Base-by-base conservation (phyloP, 1,140 invertebrate genomes). In the Drosophila grimshawi region DNA sequence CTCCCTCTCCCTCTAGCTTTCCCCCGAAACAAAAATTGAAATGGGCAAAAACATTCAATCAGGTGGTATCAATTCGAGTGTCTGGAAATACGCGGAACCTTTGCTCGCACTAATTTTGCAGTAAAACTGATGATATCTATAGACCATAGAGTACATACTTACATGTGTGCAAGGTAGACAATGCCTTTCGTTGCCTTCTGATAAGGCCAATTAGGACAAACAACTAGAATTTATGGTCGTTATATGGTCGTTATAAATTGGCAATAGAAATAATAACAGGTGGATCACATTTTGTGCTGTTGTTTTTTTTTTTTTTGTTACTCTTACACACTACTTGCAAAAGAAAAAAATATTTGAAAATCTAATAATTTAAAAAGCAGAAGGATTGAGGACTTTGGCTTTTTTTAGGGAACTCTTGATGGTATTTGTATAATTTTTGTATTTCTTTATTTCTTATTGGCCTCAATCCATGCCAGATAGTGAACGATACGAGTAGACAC, bases 401-500 rank as follows among this genome's bases (percentile, higher is more conserved):
- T 52, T 48, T 30, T 60, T 19, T 19, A 19, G 33, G 30, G 35
- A 19, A 11, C 7, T 19, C 19, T 8, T 10, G 39, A 39, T 8
- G 37, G 8, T 4, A 39, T 2, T 1, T 30, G 5, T 11, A 32
- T 19, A 19, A 19, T 19, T 19, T 19, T 19, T 19, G 1, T 19
- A 19, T 19, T n/a, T 6, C n/a, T 35, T 29, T 68, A 63, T 33
- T 66, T 2, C 6, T 32, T 2, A 8, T 89, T 78, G 30, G 48
- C 53, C 11, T 55, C 39, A 39, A 92, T 86, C 91, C 91, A 92
- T 2, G 48, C 11, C 4, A 61, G 6, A 8, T 91, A 92, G 78
- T 78, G 83, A 7, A 67, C 30, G 39, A 76, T 52, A 27, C 78
- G 82, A 4, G 60, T 57, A 41, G 70, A 45, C 2, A 92, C 53